Conservation (phyloP, 2,797 vertebrate genomes). For the Urophycis tenuis region DNA sequence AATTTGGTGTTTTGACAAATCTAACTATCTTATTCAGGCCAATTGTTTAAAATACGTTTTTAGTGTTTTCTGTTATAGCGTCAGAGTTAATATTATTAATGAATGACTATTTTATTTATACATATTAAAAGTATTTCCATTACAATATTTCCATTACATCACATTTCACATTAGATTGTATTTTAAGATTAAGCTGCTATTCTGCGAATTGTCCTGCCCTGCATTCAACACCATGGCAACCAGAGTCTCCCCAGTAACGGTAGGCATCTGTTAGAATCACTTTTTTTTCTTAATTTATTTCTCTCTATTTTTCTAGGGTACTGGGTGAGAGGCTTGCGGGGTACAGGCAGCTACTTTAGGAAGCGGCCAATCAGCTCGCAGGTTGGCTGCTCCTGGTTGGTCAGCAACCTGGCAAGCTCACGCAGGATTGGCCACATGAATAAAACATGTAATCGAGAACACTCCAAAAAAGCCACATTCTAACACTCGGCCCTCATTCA, state of each 20-base stretch:
- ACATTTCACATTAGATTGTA: background rate
- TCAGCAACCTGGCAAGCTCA: background rate
- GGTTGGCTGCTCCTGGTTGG: background rate
- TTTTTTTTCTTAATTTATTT: constrained; percentile 22
- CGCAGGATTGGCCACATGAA: background rate
- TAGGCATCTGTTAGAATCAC: constrained; percentile 46
- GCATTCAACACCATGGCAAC: constrained; percentile 55
- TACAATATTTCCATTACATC: background rate
- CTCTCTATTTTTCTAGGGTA: background rate
- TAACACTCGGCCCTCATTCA: background rate
- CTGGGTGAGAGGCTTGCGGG: background rate
- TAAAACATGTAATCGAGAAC: background rate
- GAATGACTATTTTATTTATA: background rate
- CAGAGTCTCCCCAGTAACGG: constrained; percentile 51
- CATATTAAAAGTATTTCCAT: background rate
- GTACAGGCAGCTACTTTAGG: constrained; percentile 15
- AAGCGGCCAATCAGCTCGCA: background rate
- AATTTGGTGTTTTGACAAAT: background rate
- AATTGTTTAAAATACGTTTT: background rate
- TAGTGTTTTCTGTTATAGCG: background rate
- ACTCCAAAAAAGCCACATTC: background rate
- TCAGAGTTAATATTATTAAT: background rate
- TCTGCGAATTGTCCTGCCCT: constrained; percentile 15
- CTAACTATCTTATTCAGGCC: background rate
- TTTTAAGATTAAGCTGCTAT: background rate